Base-by-base conservation (phyloP, 2,888 invertebrate species). In the Drosophila antonietae region DNA sequence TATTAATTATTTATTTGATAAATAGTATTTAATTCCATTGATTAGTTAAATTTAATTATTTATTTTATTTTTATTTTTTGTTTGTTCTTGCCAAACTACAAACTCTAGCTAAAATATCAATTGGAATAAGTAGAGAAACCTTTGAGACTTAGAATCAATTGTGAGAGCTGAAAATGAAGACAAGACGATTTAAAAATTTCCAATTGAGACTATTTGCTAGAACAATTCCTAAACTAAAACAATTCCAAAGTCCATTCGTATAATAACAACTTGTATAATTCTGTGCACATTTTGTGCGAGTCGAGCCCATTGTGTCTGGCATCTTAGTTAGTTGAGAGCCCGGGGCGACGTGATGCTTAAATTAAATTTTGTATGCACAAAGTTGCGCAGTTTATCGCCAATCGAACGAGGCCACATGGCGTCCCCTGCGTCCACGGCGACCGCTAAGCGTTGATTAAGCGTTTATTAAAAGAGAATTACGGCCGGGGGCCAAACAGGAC, bases 401-500 rank as follows among this genome's bases (percentile, higher is more conserved):
- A 77, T 85, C 70, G 72, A 80, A 77, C 41, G 60, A 6, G 18
- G 35, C 60, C 58, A 46, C 58, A 49, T 43, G 58, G 43, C 57
- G 4, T 1, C 39, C 31, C 31, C 46, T 31, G 14, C 33, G n/a
- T 41, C 6, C 44, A 9, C 49, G 47, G 12, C 15, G 18, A 6
- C 43, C 61, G 39, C 46, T 23, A 43, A 68, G 68, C 61, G 70
- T 80, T 76, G 74, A 73, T 81, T 69, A 78, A 74, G 74, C 80
- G 66, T 78, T 83, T 83, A 78, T 75, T 80, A 78, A 86, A 73
- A 61, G 68, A 68, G 61, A 64, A 75, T 74, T 62, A 66, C 58
- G 51, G 35, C 18, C 41, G 20, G 47, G 46, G n/a, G 44, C n/a
- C 33, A 15, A 15, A 53, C 23, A 15, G 28, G 46, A 33, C n/a